Evolutionary conservation across 2,797 vertebrate genomes (phyloP), one percentile per base, ranked within the genome.

Genomic region (Myripristis jacobus): DNA sequence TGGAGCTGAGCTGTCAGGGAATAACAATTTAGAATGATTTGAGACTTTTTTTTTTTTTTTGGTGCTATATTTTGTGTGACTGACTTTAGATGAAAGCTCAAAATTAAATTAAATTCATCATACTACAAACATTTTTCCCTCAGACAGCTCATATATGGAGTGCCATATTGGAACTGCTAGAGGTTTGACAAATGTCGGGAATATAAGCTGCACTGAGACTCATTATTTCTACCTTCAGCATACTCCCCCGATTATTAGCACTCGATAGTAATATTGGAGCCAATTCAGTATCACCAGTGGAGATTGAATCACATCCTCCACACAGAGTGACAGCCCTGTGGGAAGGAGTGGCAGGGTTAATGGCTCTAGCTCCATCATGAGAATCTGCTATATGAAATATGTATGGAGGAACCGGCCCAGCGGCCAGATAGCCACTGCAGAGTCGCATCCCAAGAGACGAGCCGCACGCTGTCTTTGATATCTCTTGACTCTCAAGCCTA

Each of bases 321-420:
- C 68, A 34, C 56, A 64, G 75, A 72, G 61, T 57, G 79, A 82
- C 79, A 80, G 76, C 54, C 72, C 73, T 80, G 25, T 50, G 87
- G 79, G 73, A 81, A 25, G 31, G 69, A 38, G 70, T 13, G 41
- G 54, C 46, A 55, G 59, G 66, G 74, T 82, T 86, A 88, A 84
- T 87, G 83, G 81, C 52, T 70, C 1, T 36, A 48, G 58, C 79
- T 72, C 48, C 61, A 69, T 66, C 58, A 77, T 80, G 81, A 82
- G 66, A 80, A 74, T 81, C 74, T 75, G 62, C 74, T 36, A 48
- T 87, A 89, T 90, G 80, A 90, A 92, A 91, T 89, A 89, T 91
- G 81, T 81, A 91, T 86, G 73, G 64, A 69, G 63, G 29, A 76
- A 70, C 73, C 31, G 12, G 75, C 59, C 67, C 76, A 57, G 75